Evolutionary conservation across 2,888 invertebrate species (phyloP), one percentile per base, ranked within the genome.

Genomic region (Mamestra brassicae): DNA sequence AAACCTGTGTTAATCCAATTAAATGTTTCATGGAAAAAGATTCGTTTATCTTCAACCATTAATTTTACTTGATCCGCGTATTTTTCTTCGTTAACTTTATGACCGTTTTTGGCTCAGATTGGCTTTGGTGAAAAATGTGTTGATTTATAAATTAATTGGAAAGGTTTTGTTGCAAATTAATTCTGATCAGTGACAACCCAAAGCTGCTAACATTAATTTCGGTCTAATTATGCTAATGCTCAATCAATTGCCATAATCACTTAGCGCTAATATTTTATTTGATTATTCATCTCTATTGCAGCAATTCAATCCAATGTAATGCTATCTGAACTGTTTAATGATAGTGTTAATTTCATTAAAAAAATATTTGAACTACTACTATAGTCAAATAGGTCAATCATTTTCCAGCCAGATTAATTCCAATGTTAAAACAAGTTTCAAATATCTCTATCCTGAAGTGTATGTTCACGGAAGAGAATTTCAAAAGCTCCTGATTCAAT

Each of bases 1-100:
- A 80, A 86, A 61, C 76, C 83, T 81, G 76, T 75, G 86, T 88
- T 88, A 87, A 89, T 83, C 84, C 83, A 85, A 86, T 87, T 88
- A 87, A 78, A 79, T 82, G 71, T 85, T 89, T 83, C 75, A 83
- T 74, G 83, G 64, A 71, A 76, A 71, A 69, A 71, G 42, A 71
- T 75, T 61, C 64, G 60, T 80, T 71, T 83, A 81, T 80, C 78
- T 82, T 80, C 55, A 45, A 64, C 69, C 71, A 83, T 83, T 76
- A 73, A 78, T 85, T 87, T 83, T 17, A 73, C 64, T 74, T 71
- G 42, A 78, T 55, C 58, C n/a, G 8, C n/a, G 80, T 75, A 80
- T 82, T 84, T 80, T 80, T 81, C 74, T 85, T 78, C 67, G 63
- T 74, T 79, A 71, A 74, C 71, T 81, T 75, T 64, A 71, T 71